These are phyloP conservation scores for Adelognathus sp. DNA, from an alignment of 2,888 invertebrate genomes.

Conservation along the genomic window DNA sequence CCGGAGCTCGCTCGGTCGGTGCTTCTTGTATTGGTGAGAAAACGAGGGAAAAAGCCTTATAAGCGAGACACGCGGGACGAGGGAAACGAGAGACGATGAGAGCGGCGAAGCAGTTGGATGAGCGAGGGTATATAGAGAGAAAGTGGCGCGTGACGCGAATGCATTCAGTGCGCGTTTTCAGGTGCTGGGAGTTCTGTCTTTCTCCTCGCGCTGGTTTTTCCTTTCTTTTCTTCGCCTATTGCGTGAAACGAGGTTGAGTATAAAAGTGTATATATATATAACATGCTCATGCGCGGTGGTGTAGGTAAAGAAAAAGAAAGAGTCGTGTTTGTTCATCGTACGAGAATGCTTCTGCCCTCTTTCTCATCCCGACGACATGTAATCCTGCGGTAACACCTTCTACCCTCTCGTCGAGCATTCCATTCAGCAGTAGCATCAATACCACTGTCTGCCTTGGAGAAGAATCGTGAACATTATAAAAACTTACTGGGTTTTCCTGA, in stretches of 20 bases:
- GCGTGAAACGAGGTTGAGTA: constrained; percentile 28
- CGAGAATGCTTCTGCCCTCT: constrained; percentile 24
- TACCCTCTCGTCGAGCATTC: not conserved
- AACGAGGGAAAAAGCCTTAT: constrained; percentile 69
- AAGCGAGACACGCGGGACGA: constrained; percentile 56
- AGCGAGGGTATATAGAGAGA: constrained; percentile 64
- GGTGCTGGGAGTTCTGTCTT: constrained; percentile 24
- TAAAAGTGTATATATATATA: not conserved
- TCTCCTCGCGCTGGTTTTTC: constrained; percentile 26
- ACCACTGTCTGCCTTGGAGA: not conserved
- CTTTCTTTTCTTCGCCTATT: constrained; percentile 12
- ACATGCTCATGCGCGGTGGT: not conserved
- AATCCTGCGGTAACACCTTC: constrained; percentile 12
- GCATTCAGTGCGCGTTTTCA: constrained; percentile 40
- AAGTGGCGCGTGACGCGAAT: constrained; percentile 74
- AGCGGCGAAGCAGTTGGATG: constrained; percentile 6
- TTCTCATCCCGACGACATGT: constrained; percentile 5
- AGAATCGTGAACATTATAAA: not conserved
- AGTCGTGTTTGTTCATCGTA: constrained; percentile 21
- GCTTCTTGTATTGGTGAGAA: constrained; percentile 63
- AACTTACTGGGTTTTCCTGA: not conserved
- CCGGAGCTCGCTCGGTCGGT: not conserved
- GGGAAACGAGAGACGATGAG: constrained; percentile 5
- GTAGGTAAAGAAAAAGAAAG: constrained; percentile 5
- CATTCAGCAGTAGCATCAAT: not conserved